Evolutionary conservation across 2,888 invertebrate genomes (phyloP).

Genomic region (Lutraria lutraria): DNA sequence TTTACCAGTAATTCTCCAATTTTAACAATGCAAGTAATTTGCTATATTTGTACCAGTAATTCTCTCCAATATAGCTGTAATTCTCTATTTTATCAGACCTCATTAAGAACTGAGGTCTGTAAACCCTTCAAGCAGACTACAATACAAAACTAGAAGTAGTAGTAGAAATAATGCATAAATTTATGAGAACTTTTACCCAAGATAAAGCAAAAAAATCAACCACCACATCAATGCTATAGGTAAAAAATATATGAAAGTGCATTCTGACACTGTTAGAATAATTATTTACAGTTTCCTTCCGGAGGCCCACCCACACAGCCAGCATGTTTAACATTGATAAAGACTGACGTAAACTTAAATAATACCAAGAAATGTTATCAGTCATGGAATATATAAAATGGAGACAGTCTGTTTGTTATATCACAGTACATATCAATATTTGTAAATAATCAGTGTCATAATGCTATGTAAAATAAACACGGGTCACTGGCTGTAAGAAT

Average conservation of each 20-base stretch:
- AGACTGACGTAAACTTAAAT: not conserved
- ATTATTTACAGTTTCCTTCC: not conserved
- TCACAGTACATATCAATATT: slow-evolving; percentile 11
- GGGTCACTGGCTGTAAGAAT: not conserved
- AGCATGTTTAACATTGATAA: not conserved
- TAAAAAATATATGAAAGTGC: not conserved
- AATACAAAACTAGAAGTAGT: too few relatives aligned
- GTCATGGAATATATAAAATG: not conserved
- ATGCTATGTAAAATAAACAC: not conserved
- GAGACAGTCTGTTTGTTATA: not conserved
- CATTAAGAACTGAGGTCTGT: too few relatives aligned
- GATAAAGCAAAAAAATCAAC: not conserved
- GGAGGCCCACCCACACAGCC: not conserved
- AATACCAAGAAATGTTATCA: slow-evolving; percentile 8
- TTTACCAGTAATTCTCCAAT: too few relatives aligned
- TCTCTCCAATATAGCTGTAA: too few relatives aligned
- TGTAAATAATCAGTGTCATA: not conserved
- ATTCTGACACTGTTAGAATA: not conserved
- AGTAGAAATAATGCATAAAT: too few relatives aligned
- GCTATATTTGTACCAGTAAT: too few relatives aligned
- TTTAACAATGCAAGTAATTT: too few relatives aligned
- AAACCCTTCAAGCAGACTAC: too few relatives aligned
- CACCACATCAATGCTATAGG: not conserved
- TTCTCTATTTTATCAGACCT: too few relatives aligned
- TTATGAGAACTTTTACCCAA: not conserved